Evolutionary conservation across 2,113 vertebrate species (phyloP).

Genomic region (Daboia siamensis): DNA sequence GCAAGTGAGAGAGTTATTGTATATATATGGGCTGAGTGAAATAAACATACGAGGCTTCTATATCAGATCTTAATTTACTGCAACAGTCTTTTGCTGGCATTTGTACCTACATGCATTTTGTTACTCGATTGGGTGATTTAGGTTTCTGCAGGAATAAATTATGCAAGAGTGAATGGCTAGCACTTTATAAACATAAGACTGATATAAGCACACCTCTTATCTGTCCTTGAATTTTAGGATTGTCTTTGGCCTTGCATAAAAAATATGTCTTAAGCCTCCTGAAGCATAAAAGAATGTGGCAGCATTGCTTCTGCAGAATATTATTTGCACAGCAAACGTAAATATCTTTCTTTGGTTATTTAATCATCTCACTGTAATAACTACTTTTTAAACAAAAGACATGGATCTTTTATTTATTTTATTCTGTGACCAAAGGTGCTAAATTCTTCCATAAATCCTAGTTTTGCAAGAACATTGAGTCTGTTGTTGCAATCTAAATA

Average conservation of each 20-base stretch:
- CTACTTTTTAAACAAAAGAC: conserved; percentile 42
- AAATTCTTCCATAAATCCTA: conserved; percentile 41
- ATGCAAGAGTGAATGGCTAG: conserved; percentile 44
- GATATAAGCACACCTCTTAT: conserved; percentile 44
- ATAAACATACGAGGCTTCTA: conserved; percentile 35
- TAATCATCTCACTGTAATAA: conserved; percentile 55
- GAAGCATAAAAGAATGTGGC: conserved; percentile 24
- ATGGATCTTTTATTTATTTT: conserved; percentile 56
- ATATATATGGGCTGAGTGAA: conserved; percentile 26
- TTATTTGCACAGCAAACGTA: conserved; percentile 53
- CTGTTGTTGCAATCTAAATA: not conserved
- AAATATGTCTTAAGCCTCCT: conserved; percentile 43
- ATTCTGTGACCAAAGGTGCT: conserved; percentile 43
- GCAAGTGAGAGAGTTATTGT: conserved; percentile 4
- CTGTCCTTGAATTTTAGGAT: conserved; percentile 61
- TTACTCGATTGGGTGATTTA: conserved; percentile 55
- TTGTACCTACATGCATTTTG: conserved; percentile 53
- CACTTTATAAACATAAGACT: conserved; percentile 53
- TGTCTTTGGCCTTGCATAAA: conserved; percentile 53
- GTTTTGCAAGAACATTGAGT: conserved; percentile 5
- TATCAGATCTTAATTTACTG: conserved; percentile 58
- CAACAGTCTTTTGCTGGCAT: conserved; percentile 29
- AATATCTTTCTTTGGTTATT: conserved; percentile 55
- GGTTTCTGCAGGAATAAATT: conserved; percentile 56
- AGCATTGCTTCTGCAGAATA: not conserved